Evolutionary conservation across 2,888 invertebrate species (phyloP), one percentile per base, ranked within the genome.

Genomic region (Heteropelma amictum): DNA sequence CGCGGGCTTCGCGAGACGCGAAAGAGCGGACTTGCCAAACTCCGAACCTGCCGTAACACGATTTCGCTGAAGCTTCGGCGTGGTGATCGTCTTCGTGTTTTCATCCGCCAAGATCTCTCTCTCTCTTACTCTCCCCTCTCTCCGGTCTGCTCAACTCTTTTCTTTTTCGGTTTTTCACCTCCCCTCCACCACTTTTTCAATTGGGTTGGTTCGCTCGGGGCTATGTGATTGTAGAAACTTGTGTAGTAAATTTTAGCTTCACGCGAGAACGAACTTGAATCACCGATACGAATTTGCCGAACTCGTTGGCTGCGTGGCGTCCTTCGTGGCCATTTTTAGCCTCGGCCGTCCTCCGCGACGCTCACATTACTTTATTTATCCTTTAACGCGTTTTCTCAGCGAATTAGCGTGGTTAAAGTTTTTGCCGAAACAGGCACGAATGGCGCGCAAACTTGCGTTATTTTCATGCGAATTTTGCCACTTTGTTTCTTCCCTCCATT

Each of bases 21-120:
- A 75, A 77, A 72, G n/a, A n/a, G 77, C 77, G 67, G 83, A 85
- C 86, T 87, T 86, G 86, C 87, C 88, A 85, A 88, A 88, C 87
- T 86, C 80, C 84, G 81, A 81, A 84, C 87, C 87, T 86, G 84
- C 87, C 85, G 81, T 82, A 85, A 85, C 85, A 82, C 81, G 82
- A 80, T 81, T 82, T 77, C 72, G 51, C 47, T 49, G 72, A 65
- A 40, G 71, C 68, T 64, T 70, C 54, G 45, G 54, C 42, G 64
- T 35, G 38, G 42, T 54, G 68, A 71, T 28, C 67, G 64, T 56
- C 56, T 54, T 56, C 38, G 40, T 53, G 49, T 28, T 68, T 67
- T 56, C 68, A 45, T 51, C 30, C 56, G 12, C 33, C 42, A 56
- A 65, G 56, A 63, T 45, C 61, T 40, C 58, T 60, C 51, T 53